Base-by-base conservation (phyloP, 2,113 vertebrate genomes). In the Tinamus guttatus region DNA sequence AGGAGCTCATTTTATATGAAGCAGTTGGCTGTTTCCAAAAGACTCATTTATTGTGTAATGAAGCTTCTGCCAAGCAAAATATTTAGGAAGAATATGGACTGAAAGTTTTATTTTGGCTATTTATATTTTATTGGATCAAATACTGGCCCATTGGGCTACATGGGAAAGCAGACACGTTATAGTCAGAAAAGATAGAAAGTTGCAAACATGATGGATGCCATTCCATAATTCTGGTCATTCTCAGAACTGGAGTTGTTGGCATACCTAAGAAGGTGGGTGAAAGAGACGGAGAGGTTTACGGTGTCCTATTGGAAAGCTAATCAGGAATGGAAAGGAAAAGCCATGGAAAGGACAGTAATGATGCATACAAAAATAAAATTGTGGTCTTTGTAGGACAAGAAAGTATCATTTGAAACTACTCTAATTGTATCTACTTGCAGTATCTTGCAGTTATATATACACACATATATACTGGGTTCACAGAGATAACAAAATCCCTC, bases 11-110 rank as follows among this genome's bases (percentile, higher is more conserved):
- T 97, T 92, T 91, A 90, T 87, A 47, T 40, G 36, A 81, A 93
- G 79, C 92, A 73, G 62, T 95, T 91, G 88, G 43, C 81, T 94
- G 68, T 95, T 93, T 91, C 81, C 89, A 95, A 85, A 90, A 75
- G 89, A 92, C 45, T 78, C 81, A 90, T 95, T 95, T 91, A 91
- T 93, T 95, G 88, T 89, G 92, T 25, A 94, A 90, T 86, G 83
- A 93, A 96, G 80, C 49, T 92, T 87, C 63, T 93, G 88, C 81
- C 90, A 92, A 95, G 86, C 32, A 87, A 96, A 96, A 92, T 91
- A 94, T 79, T 95, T 93, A 81, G 74, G 28, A 84, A 52, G 83
- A 95, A 21, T 52, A 27, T 13, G 34, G 51, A 90, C 15, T 60
- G 47, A 71, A 90, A 84, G 7, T 92, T 92, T 94, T 62, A 36